phyloP scores from a whole-genome alignment of 2,888 invertebrate species.

The Sclerodermus sp. region DNA sequence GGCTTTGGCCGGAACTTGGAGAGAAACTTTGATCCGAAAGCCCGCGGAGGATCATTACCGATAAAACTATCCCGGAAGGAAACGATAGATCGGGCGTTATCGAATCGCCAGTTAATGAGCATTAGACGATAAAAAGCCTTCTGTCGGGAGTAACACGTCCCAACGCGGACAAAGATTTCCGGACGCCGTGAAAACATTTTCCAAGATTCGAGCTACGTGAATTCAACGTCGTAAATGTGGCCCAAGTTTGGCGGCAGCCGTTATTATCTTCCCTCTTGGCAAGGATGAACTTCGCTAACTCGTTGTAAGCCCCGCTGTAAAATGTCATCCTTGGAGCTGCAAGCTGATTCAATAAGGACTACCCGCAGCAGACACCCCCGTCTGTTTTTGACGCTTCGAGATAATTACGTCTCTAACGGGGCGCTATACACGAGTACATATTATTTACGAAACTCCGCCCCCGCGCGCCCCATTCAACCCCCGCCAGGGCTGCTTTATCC shows the following conservation, averaged over 20 bases:
- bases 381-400: background rate
- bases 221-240: background rate
- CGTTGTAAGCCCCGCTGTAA: background rate
- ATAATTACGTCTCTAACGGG: background rate
- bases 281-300: background rate
- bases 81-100: constrained; percentile 29
- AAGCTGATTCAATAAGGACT: background rate
- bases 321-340: background rate
- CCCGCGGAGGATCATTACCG: constrained; percentile 13
- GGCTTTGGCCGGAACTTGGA: constrained; percentile 23
- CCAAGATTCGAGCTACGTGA: too few relatives aligned
- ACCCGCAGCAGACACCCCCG: background rate
- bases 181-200: too few relatives aligned
- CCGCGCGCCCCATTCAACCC: too few relatives aligned
- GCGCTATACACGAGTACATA: too few relatives aligned
- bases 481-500: too few relatives aligned
- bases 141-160: too few relatives aligned
- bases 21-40: constrained; percentile 28
- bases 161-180: too few relatives aligned
- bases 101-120: constrained; percentile 31
- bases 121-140: constrained; percentile 25
- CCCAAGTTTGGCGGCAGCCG: background rate
- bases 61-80: constrained; percentile 4
- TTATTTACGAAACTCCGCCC: too few relatives aligned
- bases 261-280: background rate